phyloP scores from a whole-genome alignment of 2,113 vertebrate genomes.

The Alouatta palliata region DNA sequence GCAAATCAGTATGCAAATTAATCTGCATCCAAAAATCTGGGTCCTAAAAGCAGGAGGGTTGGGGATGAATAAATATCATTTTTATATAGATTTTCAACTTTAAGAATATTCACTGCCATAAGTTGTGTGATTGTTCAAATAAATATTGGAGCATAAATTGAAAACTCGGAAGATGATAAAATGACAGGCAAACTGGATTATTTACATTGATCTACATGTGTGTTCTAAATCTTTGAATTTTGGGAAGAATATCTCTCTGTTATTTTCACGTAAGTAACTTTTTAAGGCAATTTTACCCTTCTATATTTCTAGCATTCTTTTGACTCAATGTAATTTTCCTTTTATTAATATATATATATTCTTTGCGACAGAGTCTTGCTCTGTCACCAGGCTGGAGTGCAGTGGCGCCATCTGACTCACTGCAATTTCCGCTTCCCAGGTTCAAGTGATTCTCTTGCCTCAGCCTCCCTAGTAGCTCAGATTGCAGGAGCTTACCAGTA shows the following conservation, averaged over 20 bases:
- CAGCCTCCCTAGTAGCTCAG: too few species aligned
- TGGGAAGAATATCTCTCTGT: background rate
- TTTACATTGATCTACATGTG: background rate
- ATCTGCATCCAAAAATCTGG: background rate
- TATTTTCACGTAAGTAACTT: background rate
- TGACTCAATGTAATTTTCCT: background rate
- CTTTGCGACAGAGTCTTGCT: too few species aligned
- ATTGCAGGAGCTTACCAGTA: too few species aligned
- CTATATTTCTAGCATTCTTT: background rate
- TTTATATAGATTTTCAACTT: constrained; percentile 1
- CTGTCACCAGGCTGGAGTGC: too few species aligned
- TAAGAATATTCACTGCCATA: background rate
- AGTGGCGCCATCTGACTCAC: too few species aligned
- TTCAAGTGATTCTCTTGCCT: too few species aligned
- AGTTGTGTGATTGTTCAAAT: background rate
- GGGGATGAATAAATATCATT: background rate
- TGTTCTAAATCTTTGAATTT: background rate
- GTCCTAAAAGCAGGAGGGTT: background rate
- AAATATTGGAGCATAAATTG: background rate
- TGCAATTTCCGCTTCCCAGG: too few species aligned
- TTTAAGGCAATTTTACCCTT: background rate
- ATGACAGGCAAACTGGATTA: background rate
- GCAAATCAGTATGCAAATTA: background rate
- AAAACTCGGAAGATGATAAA: background rate
- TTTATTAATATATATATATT: background rate